Evolutionary conservation across 1,140 invertebrate species (phyloP).

Genomic region (Schlechtendalia chinensis): DNA sequence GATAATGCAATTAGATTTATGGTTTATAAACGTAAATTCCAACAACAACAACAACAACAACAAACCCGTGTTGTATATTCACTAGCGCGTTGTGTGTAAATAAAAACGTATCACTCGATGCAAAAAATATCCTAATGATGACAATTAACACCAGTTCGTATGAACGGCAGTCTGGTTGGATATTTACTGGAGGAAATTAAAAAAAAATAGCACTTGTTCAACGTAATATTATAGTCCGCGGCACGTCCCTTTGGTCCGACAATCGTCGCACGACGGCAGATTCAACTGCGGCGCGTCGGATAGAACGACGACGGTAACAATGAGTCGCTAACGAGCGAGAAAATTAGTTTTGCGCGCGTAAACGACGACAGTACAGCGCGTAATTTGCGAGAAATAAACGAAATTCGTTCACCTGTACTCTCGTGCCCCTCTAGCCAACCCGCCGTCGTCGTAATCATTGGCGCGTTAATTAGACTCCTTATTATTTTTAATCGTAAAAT

Average conservation of each 20-base stretch:
- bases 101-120: too few species aligned
- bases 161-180: neutral
- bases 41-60: too few species aligned
- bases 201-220: neutral
- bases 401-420: slow-evolving; percentile 5
- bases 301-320: neutral
- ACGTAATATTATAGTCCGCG: neutral
- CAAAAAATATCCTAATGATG: neutral
- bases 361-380: neutral
- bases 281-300: neutral
- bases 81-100: too few species aligned
- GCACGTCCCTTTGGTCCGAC: neutral
- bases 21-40: too few species aligned
- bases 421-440: neutral
- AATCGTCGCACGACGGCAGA: neutral
- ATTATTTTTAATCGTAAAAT: slow-evolving; percentile 12
- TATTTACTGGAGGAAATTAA: neutral
- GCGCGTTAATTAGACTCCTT: slow-evolving; percentile 25
- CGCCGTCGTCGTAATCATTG: neutral
- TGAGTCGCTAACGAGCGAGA: slow-evolving; percentile 27
- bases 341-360: slow-evolving; percentile 11
- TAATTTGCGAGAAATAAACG: neutral
- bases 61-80: too few species aligned
- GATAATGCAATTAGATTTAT: too few species aligned
- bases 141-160: neutral